phyloP scores from a whole-genome alignment of 2,113 vertebrate species.

The Typhlomys cinereus region DNA sequence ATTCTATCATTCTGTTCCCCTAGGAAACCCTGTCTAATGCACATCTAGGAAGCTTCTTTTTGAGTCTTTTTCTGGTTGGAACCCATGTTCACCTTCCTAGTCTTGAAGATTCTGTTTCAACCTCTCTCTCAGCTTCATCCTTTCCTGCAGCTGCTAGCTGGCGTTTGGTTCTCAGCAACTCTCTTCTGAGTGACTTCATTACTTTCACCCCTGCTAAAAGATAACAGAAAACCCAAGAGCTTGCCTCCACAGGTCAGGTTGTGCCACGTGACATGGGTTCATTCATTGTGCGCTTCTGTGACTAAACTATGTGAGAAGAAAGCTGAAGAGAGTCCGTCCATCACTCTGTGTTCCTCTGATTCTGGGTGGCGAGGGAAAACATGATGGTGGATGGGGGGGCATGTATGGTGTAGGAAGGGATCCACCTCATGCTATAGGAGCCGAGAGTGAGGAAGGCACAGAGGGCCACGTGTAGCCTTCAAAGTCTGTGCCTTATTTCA shows the following conservation, averaged over 20 bases:
- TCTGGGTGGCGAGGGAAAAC: too few species aligned
- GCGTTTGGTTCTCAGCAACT: too few species aligned
- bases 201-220: not conserved
- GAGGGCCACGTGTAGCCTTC: not conserved
- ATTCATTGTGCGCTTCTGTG: too few species aligned
- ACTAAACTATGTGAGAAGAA: too few species aligned
- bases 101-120: rapidly evolving
- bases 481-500: not conserved
- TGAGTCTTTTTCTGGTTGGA: not conserved
- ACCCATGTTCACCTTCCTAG: not conserved
- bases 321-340: too few species aligned
- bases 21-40: not conserved
- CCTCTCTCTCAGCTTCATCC: not conserved
- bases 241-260: not conserved
- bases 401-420: too few species aligned
- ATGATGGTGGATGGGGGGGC: too few species aligned
- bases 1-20: not conserved
- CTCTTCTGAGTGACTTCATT: not conserved
- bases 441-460: not conserved
- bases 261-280: rapidly evolving
- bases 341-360: too few species aligned
- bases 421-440: too few species aligned
- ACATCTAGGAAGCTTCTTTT: rapidly evolving
- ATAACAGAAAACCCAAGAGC: not conserved
- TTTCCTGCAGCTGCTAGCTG: not conserved